Evolutionary conservation across 37 sponge, comb jelly and placozoan species (phyloP).

Genomic region (Ephydatia muelleri): DNA sequence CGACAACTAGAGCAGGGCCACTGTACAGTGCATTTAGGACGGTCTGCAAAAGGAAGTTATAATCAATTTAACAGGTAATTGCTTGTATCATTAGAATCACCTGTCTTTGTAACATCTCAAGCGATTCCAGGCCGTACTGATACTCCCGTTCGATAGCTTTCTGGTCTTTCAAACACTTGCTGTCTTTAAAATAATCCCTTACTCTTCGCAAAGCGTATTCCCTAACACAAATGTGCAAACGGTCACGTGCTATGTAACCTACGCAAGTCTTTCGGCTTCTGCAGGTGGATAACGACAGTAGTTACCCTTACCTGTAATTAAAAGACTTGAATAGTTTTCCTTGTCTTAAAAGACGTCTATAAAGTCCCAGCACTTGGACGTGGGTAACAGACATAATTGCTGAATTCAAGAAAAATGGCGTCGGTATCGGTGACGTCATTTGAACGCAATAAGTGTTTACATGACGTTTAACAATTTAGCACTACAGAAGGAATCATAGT

Average conservation of each 20-base stretch:
- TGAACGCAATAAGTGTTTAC: too few species aligned
- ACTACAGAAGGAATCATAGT: too few species aligned
- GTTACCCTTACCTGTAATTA: constrained; percentile 71
- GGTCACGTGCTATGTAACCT: neutral
- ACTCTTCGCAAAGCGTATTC: constrained; percentile 70
- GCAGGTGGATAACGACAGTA: neutral
- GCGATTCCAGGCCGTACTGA: constrained; percentile 34
- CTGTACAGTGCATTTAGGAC: neutral
- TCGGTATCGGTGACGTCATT: neutral
- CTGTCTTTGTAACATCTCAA: constrained; percentile 73
- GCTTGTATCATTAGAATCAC: constrained; percentile 25
- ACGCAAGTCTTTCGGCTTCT: neutral
- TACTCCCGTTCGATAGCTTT: constrained; percentile 36
- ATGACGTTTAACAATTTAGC: too few species aligned
- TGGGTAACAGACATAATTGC: constrained; percentile 28
- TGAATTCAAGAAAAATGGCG: neutral
- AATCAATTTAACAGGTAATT: neutral
- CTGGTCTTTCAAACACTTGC: constrained; percentile 29
- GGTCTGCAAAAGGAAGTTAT: neutral
- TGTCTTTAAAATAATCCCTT: constrained; percentile 67
- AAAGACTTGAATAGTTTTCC: constrained; percentile 47
- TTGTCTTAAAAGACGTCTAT: constrained; percentile 59
- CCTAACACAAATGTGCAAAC: constrained; percentile 25
- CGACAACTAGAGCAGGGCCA: neutral
- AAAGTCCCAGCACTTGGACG: constrained; percentile 47